Evolutionary conservation across 2,797 vertebrate genomes (phyloP).

Genomic region (Anguilla megastoma): DNA sequence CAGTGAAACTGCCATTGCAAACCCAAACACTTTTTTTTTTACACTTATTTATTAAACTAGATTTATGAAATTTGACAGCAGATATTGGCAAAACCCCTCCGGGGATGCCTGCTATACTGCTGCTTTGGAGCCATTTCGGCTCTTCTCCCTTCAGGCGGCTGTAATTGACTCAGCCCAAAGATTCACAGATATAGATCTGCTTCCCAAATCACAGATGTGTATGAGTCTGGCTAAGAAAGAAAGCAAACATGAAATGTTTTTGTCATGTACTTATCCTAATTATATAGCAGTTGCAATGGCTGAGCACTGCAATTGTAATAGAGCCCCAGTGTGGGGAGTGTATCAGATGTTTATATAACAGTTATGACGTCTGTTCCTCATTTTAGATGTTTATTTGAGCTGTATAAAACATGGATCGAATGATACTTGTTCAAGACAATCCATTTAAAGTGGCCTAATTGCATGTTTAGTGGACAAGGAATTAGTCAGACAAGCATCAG

Average conservation of each 20-base stretch:
- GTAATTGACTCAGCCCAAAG: not conserved
- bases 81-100: not conserved
- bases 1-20: not conserved
- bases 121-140: not conserved
- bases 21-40: not conserved
- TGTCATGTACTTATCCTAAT: not conserved
- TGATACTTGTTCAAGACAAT: not conserved
- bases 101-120: not conserved
- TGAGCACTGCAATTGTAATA: not conserved
- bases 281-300: not conserved
- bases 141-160: not conserved
- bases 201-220: not conserved
- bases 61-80: conserved; percentile 10
- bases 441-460: not conserved
- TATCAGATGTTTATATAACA: not conserved
- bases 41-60: not conserved
- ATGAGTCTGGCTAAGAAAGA: not conserved
- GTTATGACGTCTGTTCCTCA: not conserved
- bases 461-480: not conserved
- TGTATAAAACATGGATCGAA: not conserved
- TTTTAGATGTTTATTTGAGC: not conserved
- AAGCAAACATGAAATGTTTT: not conserved
- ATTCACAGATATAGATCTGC: not conserved
- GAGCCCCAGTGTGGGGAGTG: not conserved
- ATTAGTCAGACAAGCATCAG: not conserved